These are phyloP conservation scores for Anableps anableps DNA, from an alignment of 2,797 vertebrate genomes.

Conservation along the genomic window DNA sequence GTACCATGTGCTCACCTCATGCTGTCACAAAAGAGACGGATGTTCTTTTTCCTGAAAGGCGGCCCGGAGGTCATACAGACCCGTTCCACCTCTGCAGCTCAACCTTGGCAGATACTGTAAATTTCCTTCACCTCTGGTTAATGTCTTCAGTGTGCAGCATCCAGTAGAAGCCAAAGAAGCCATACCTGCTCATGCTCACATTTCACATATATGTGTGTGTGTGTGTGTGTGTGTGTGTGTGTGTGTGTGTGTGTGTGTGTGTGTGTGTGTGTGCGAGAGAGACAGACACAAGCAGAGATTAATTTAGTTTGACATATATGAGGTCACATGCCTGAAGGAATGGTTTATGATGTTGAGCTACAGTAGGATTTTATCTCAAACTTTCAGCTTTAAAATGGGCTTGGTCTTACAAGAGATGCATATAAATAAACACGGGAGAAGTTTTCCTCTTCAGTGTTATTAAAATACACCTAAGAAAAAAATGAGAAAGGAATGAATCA, in stretches of 20 bases:
- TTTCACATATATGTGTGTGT: constrained; percentile 42
- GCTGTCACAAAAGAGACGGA: constrained; percentile 58
- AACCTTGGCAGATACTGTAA: constrained; percentile 53
- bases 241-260: too few species aligned
- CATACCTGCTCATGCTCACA: constrained; percentile 17
- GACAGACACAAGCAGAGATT: constrained; percentile 35
- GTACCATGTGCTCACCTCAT: constrained; percentile 38
- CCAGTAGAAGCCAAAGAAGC: constrained; percentile 30
- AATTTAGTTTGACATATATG: constrained; percentile 64
- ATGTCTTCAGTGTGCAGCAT: constrained; percentile 31
- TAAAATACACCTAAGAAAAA: background rate
- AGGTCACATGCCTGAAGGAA: constrained; percentile 51
- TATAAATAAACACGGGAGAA: background rate
- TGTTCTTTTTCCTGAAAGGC: constrained; percentile 26
- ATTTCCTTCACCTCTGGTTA: constrained; percentile 51
- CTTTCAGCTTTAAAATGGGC: constrained; percentile 31
- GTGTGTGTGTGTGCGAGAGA: constrained; percentile 2
- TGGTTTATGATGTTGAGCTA: constrained; percentile 55
- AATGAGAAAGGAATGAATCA: background rate
- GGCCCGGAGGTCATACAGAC: constrained; percentile 49
- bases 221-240: too few species aligned
- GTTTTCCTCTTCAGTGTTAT: background rate
- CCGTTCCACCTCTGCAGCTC: constrained; percentile 32
- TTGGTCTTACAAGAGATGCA: constrained; percentile 28
- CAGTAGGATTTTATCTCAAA: constrained; percentile 52